phyloP scores from a whole-genome alignment of 2,888 invertebrate species.

The Cheilosia pagana region DNA sequence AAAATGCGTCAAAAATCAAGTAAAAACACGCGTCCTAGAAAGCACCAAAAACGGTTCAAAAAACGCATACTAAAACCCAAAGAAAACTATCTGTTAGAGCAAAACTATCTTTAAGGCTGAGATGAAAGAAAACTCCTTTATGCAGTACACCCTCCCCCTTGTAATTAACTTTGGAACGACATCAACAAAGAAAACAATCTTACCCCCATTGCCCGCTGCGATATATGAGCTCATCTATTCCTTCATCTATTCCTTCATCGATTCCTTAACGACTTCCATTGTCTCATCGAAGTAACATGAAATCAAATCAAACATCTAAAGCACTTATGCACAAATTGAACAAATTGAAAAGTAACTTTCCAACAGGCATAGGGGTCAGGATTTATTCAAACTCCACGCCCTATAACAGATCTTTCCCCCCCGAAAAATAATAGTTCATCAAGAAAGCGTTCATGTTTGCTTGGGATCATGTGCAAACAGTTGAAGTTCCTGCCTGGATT shows the following conservation, averaged over 20 bases:
- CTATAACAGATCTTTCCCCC: background rate
- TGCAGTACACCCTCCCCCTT: too few species aligned
- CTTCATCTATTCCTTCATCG: background rate
- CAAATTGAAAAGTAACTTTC: constrained; percentile 68
- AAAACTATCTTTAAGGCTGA: too few species aligned
- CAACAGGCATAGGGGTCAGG: background rate
- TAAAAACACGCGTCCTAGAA: too few species aligned
- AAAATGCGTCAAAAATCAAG: too few species aligned
- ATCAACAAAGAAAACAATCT: constrained; percentile 6
- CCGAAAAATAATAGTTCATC: constrained; percentile 45
- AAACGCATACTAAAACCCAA: too few species aligned
- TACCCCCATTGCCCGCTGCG: constrained; percentile 11
- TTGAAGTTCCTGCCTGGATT: constrained; percentile 48
- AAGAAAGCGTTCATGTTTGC: constrained; percentile 48
- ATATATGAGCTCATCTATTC: background rate
- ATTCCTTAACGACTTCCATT: constrained; percentile 21
- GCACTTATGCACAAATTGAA: constrained; percentile 58
- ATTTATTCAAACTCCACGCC: background rate
- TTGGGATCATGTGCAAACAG: constrained; percentile 62
- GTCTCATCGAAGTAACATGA: constrained; percentile 33
- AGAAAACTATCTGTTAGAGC: too few species aligned
- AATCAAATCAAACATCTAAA: constrained; percentile 60
- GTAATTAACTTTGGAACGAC: constrained; percentile 6
- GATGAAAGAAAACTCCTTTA: too few species aligned
- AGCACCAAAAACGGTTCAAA: too few species aligned